Percentiles rank a stretch among this genome's conserved stretches.
Conservation (phyloP, 2,797 vertebrate genomes). For the Anguilla obscura region DNA sequence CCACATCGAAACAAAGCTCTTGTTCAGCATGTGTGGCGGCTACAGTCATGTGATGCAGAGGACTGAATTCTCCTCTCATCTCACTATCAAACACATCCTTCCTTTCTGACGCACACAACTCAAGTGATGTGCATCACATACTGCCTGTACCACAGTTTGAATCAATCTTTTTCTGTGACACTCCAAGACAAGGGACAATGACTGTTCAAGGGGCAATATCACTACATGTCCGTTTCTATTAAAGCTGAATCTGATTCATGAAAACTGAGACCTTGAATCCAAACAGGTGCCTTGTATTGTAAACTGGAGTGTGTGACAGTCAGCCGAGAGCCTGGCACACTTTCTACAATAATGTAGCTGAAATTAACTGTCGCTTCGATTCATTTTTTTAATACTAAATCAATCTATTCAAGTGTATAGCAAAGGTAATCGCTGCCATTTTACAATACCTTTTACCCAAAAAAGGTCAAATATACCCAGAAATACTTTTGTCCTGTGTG, state of each 20-base stretch:
- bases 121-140: not conserved
- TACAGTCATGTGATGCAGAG: not conserved
- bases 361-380: not conserved
- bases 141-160: not conserved
- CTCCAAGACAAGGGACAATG: not conserved
- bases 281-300: too few relatives aligned
- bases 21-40: not conserved
- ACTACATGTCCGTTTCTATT: not conserved
- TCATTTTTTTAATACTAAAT: not conserved
- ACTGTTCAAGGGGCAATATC: not conserved
- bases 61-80: not conserved
- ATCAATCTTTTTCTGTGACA: not conserved
- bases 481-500: not conserved
- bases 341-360: not conserved
- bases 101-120: not conserved
- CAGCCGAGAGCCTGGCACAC: not conserved
- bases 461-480: not conserved
- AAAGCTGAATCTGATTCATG: not conserved
- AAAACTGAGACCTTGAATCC: not conserved
- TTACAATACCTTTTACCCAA: too few relatives aligned
- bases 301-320: not conserved
- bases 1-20: not conserved
- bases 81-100: not conserved
- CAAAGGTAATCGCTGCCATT: too few relatives aligned
- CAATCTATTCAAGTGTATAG: not conserved